phyloP scores from a whole-genome alignment of 2,113 vertebrate species.

The Chinchilla lanigera region DNA sequence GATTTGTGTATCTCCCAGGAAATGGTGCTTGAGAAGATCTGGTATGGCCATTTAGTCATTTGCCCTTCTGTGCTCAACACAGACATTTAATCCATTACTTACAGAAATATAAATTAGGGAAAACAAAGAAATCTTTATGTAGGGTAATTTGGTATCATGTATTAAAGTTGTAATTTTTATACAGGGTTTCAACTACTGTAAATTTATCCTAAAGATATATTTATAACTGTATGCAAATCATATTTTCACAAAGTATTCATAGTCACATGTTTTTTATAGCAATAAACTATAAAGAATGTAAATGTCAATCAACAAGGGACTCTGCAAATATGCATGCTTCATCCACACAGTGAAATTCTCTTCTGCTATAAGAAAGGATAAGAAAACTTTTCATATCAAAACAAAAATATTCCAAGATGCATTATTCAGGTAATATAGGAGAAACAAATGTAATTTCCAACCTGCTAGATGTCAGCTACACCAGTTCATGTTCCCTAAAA shows the following conservation, averaged over 20 bases:
- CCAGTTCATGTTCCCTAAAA: too few relatives aligned
- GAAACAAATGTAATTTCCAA: too few relatives aligned
- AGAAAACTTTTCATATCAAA: neutral
- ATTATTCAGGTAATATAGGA: neutral
- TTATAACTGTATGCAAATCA: neutral
- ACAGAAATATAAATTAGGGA: neutral
- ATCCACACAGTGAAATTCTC: neutral
- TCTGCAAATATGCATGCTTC: neutral
- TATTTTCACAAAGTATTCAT: neutral
- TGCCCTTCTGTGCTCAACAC: neutral
- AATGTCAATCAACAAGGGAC: neutral
- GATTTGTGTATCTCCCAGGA: neutral
- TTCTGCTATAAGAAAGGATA: neutral
- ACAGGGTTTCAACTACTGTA: constrained; percentile 9
- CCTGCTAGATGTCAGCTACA: too few relatives aligned
- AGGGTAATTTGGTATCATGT: neutral
- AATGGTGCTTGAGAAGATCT: neutral
- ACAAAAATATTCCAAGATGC: neutral
- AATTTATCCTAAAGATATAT: neutral
- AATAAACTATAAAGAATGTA: constrained; percentile 2
- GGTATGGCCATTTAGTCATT: neutral
- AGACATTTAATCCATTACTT: neutral
- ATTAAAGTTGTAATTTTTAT: neutral
- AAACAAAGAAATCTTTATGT: neutral
- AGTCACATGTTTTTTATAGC: neutral